Conservation (phyloP, 1,140 invertebrate species). For the Trichomalopsis sarcophagae region DNA sequence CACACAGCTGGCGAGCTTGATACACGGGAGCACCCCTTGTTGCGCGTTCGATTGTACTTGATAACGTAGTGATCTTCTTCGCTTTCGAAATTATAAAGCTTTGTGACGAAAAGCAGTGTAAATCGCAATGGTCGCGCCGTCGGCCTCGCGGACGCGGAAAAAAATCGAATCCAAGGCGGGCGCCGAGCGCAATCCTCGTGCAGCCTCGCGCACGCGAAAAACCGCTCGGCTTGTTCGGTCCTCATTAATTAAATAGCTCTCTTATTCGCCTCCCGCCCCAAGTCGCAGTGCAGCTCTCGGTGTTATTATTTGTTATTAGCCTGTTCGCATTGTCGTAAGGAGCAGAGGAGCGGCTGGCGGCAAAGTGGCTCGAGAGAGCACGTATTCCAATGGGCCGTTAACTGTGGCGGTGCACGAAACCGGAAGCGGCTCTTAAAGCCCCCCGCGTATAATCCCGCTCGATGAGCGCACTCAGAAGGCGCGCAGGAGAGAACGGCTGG, state of each 20-base stretch:
- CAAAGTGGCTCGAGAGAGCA: slow-evolving; percentile 30
- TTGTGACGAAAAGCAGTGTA: too few species aligned
- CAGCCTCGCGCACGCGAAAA: background rate
- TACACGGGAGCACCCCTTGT: too few species aligned
- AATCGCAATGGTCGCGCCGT: too few species aligned
- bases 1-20: too few species aligned
- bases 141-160: background rate
- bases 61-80: too few species aligned
- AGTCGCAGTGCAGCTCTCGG: background rate
- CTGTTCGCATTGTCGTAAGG: slow-evolving; percentile 23
- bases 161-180: background rate
- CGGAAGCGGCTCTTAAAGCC: slow-evolving; percentile 37
- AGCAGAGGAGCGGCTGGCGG: background rate
- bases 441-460: slow-evolving; percentile 31
- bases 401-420: slow-evolving; percentile 20
- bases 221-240: background rate
- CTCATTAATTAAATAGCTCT: slow-evolving; percentile 20
- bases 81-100: too few species aligned
- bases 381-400: slow-evolving; percentile 37
- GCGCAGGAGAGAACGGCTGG: background rate
- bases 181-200: background rate
- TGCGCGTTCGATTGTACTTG: too few species aligned
- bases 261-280: background rate
- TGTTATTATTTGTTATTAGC: slow-evolving; percentile 30
- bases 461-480: background rate